A percentile compares a stretch with the other conserved stretches of the same genome.
Conservation (phyloP, 2,797 vertebrate species). For the Pangasius sanitwongsei region DNA sequence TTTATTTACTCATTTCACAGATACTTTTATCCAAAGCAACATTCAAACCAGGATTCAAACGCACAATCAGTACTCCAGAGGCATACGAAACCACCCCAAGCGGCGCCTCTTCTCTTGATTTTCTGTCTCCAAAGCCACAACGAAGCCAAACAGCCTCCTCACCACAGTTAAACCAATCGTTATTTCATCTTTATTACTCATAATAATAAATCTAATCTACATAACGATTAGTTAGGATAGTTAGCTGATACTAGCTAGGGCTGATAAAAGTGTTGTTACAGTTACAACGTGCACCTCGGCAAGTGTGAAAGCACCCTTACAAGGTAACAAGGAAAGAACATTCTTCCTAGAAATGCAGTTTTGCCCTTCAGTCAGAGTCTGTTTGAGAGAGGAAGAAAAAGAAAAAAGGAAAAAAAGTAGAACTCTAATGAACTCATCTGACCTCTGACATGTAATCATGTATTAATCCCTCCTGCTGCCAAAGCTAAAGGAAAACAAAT, state of each 20-base stretch:
- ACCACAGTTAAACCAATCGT: neutral
- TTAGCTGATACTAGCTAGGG: neutral
- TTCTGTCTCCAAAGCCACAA: neutral
- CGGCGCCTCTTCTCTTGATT: neutral
- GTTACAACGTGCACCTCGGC: neutral
- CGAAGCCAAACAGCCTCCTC: neutral
- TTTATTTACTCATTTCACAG: neutral
- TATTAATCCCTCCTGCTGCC: constrained; percentile 73
- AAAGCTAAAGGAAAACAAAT: constrained; percentile 67
- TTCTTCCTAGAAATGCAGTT: neutral
- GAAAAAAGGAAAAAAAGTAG: neutral
- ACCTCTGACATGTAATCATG: constrained; percentile 44
- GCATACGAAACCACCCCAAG: neutral
- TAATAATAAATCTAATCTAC: neutral
- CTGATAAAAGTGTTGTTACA: neutral
- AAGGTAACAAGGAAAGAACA: neutral
- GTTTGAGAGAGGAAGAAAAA: constrained; percentile 47
- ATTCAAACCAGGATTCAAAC: neutral
- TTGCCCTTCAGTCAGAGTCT: constrained; percentile 13
- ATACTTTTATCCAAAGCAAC: neutral
- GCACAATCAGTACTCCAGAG: neutral
- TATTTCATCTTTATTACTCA: neutral
- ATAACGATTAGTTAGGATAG: neutral
- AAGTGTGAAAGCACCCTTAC: neutral
- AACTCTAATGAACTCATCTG: constrained; percentile 74